Evolutionary conservation across 2,888 invertebrate species (phyloP).

Genomic region (Agonopterix alstromeriana): DNA sequence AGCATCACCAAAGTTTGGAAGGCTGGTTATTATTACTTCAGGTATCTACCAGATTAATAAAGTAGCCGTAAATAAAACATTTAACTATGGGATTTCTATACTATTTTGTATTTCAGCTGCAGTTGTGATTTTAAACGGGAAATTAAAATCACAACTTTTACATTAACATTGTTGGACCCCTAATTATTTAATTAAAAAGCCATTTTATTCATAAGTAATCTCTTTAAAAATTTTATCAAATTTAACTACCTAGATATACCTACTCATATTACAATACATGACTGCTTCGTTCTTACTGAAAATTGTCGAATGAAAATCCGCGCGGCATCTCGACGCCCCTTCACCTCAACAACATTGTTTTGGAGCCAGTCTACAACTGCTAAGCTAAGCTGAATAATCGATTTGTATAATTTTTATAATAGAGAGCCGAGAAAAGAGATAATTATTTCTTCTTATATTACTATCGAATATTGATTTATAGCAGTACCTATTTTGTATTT

Average conservation of each 20-base stretch:
- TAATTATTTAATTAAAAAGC: constrained; percentile 71
- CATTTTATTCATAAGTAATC: constrained; percentile 69
- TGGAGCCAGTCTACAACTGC: no score
- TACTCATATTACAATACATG: constrained; percentile 45
- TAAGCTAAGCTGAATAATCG: not conserved
- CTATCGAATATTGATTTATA: no score
- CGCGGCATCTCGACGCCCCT: constrained; percentile 45
- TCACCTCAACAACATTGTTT: not conserved
- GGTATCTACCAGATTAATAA: no score
- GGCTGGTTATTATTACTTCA: no score
- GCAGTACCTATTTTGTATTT: no score
- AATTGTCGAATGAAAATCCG: constrained; percentile 48
- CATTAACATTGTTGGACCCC: constrained; percentile 67
- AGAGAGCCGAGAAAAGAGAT: not conserved
- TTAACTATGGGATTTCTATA: not conserved
- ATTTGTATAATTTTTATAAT: not conserved
- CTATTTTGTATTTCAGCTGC: constrained; percentile 7
- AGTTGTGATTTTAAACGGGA: constrained; percentile 25
- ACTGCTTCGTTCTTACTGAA: constrained; percentile 48
- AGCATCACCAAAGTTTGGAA: no score
- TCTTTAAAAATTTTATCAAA: constrained; percentile 71
- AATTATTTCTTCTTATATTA: no score
- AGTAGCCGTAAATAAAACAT: no score
- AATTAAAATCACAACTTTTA: constrained; percentile 36
- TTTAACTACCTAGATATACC: constrained; percentile 67